A percentile compares a stretch with the other conserved stretches of the same genome.
phyloP scores from a whole-genome alignment of 1,140 invertebrate species.

The Prorops nasuta region DNA sequence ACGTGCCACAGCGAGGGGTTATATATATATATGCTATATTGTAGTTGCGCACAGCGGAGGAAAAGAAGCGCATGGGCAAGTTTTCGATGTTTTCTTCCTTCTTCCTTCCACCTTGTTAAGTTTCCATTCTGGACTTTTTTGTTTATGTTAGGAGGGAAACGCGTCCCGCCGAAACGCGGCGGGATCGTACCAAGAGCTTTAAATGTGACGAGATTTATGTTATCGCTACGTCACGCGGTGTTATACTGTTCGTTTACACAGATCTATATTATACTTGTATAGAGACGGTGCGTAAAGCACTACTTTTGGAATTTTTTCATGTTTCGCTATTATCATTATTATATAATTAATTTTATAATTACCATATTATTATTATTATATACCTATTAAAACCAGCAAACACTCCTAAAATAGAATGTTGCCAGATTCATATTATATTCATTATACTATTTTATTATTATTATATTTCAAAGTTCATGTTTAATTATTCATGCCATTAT shows the following conservation, averaged over 20 bases:
- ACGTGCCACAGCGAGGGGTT: too few species aligned
- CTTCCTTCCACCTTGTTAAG: too few species aligned
- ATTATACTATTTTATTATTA: slow-evolving; percentile 18
- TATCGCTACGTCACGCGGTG: slow-evolving; percentile 28
- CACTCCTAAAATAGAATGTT: slow-evolving; percentile 25
- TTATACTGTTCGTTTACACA: slow-evolving; percentile 32
- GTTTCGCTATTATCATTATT: slow-evolving; percentile 12
- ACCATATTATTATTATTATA: slow-evolving; percentile 27
- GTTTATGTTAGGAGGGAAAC: too few species aligned
- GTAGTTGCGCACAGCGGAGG: too few species aligned
- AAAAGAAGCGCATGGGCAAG: too few species aligned
- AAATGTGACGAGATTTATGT: slow-evolving; percentile 34
- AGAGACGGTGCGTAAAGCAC: slow-evolving; percentile 38
- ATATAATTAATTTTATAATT: slow-evolving; percentile 18
- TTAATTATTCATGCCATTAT: slow-evolving; percentile 18
- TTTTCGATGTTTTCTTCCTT: too few species aligned
- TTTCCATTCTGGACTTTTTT: too few species aligned
- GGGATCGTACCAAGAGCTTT: slow-evolving; percentile 31
- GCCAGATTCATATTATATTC: slow-evolving; percentile 22
- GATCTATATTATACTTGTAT: slow-evolving; percentile 38
- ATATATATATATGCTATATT: too few species aligned
- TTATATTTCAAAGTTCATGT: neutral
- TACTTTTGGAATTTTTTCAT: slow-evolving; percentile 16
- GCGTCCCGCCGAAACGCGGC: too few species aligned
- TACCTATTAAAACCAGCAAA: slow-evolving; percentile 23